phyloP scores from a whole-genome alignment of 2,888 invertebrate species.

The Liposcelis brunnea region DNA sequence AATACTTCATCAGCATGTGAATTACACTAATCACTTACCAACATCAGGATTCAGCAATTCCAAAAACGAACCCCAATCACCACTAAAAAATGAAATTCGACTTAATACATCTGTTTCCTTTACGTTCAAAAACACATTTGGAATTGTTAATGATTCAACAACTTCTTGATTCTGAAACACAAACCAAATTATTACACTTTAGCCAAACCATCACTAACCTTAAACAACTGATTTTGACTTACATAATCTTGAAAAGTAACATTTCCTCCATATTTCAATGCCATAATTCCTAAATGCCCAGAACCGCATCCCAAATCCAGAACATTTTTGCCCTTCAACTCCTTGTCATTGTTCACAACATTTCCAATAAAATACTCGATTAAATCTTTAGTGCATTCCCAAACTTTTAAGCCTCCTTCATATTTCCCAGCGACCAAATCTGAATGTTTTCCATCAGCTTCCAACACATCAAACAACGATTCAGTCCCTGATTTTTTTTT shows the following conservation, averaged over 20 bases:
- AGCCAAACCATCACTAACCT: background rate
- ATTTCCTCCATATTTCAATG: conserved; percentile 43
- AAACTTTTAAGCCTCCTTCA: conserved; percentile 87
- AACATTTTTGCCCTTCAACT: conserved; percentile 37
- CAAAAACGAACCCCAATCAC: conserved; percentile 54
- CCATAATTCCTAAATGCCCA: conserved; percentile 71
- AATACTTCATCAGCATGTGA: no score
- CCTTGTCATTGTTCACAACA: conserved; percentile 22
- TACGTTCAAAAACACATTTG: conserved; percentile 56
- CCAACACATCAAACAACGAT: background rate
- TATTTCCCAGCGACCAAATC: conserved; percentile 60
- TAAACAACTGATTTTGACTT: conserved; percentile 26
- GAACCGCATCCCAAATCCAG: conserved; percentile 88
- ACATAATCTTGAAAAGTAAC: conserved; percentile 93
- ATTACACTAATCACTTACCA: no score
- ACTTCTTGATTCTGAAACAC: conserved; percentile 79
- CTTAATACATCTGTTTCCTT: conserved; percentile 26
- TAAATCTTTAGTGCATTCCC: conserved; percentile 86
- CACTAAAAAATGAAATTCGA: conserved; percentile 36
- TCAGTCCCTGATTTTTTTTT: background rate
- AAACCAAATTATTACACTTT: conserved; percentile 18
- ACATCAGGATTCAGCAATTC: no score
- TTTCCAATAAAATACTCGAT: conserved; percentile 40
- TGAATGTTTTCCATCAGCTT: conserved; percentile 30
- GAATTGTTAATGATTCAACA: conserved; percentile 58